A percentile compares a stretch with the other conserved stretches of the same genome.
These are phyloP conservation scores for Diaphora mendica DNA, from an alignment of 2,888 invertebrate species.

Conservation along the genomic window DNA sequence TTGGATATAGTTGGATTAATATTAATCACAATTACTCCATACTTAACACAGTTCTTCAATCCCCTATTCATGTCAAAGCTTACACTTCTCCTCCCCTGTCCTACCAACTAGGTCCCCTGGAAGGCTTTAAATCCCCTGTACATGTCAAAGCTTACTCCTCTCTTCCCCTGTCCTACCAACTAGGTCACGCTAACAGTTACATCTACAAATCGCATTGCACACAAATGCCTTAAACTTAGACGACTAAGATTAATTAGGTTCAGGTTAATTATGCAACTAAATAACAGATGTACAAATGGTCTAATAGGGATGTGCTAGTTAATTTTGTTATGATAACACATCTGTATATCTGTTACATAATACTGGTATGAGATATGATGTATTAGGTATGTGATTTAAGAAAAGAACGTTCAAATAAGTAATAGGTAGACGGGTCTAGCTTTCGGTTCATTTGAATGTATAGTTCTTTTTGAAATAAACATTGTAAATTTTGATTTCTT, in stretches of 20 bases:
- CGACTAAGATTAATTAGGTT: constrained; percentile 49
- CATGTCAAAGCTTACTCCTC: constrained; percentile 34
- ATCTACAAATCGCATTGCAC: constrained; percentile 49
- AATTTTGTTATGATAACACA: constrained; percentile 61
- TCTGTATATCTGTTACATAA: constrained; percentile 65
- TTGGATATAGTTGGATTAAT: background rate
- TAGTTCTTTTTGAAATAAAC: background rate
- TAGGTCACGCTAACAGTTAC: constrained; percentile 40
- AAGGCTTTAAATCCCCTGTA: constrained; percentile 30
- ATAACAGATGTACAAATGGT: constrained; percentile 37
- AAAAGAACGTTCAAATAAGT: background rate
- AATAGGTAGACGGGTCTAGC: background rate
- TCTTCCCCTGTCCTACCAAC: constrained; percentile 18
- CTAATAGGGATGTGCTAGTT: constrained; percentile 66
- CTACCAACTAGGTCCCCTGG: constrained; percentile 36
- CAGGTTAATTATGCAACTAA: constrained; percentile 50
- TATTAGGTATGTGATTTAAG: constrained; percentile 7
- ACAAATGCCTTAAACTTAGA: constrained; percentile 35
- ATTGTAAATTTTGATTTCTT: background rate
- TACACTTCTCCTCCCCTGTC: constrained; percentile 13
- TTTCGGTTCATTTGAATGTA: background rate
- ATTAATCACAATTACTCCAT: background rate
- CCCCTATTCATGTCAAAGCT: constrained; percentile 35
- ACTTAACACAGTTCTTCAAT: constrained; percentile 23
- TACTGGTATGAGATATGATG: constrained; percentile 20